These are phyloP conservation scores for Lampris incognitus DNA, from an alignment of 2,113 vertebrate genomes.

Conservation along the genomic window DNA sequence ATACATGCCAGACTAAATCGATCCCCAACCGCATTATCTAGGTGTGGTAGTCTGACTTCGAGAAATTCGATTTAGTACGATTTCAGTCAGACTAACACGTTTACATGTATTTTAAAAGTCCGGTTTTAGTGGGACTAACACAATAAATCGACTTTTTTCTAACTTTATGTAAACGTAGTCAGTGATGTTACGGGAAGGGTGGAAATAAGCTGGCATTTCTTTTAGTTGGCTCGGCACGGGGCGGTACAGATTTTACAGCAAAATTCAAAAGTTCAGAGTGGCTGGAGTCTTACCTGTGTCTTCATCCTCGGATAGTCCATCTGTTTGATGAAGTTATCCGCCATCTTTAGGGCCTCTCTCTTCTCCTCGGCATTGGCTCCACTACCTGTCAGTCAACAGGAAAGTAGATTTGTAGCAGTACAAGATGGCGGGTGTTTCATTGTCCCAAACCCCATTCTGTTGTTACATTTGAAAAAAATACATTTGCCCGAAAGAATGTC, in stretches of 20 bases:
- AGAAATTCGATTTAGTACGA: no score
- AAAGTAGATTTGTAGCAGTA: neutral
- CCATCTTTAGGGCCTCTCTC: slow-evolving; percentile 84
- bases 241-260: neutral
- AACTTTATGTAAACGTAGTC: neutral
- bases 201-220: no score
- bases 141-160: no score
- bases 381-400: slow-evolving; percentile 75
- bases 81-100: no score
- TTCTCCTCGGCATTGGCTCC: slow-evolving; percentile 88
- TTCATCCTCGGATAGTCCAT: slow-evolving; percentile 87
- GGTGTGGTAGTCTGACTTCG: no score
- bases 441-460: neutral
- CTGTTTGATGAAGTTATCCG: slow-evolving; percentile 87
- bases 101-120: neutral
- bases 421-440: neutral
- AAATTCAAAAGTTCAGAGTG: no score
- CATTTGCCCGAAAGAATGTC: no score
- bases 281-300: slow-evolving; percentile 84
- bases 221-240: no score
- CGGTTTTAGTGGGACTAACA: no score
- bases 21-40: no score
- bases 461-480: neutral
- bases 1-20: no score
- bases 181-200: neutral